Conservation (phyloP, 2,113 vertebrate species). For the Anolis carolinensis region DNA sequence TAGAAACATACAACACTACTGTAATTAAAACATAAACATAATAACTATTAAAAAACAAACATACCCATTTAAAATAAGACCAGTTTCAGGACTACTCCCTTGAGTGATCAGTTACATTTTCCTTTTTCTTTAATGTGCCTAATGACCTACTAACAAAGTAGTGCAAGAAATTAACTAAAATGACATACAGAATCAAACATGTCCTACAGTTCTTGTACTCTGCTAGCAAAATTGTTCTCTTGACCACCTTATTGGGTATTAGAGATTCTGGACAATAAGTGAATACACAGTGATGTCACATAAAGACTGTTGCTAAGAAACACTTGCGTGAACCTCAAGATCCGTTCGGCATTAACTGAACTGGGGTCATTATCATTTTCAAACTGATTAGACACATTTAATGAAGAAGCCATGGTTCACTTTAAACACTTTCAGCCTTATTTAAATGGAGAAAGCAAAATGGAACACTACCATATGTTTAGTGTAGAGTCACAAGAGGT, state of each 20-base stretch:
- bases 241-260: constrained; percentile 41
- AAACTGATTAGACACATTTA: constrained; percentile 3
- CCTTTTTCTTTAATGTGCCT: constrained; percentile 2
- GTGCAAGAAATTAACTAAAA: background rate
- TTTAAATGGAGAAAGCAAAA: constrained; percentile 19
- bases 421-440: background rate
- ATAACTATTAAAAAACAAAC: too few relatives aligned
- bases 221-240: constrained; percentile 30
- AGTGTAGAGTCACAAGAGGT: background rate
- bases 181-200: background rate
- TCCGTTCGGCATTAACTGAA: constrained; percentile 37
- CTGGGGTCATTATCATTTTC: background rate
- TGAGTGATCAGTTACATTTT: constrained; percentile 16
- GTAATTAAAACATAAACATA: too few relatives aligned
- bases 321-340: constrained; percentile 36
- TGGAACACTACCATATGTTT: background rate
- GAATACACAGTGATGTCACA: constrained; percentile 32
- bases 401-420: background rate
- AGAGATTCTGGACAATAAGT: constrained; percentile 28
- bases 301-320: constrained; percentile 49
- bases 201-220: constrained; percentile 11
- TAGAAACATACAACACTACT: too few relatives aligned
- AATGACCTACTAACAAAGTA: background rate
- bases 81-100: too few relatives aligned
- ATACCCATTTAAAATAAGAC: too few relatives aligned